Conservation (phyloP, 2,888 invertebrate species). For the Chalcosyrphus nemorum region DNA sequence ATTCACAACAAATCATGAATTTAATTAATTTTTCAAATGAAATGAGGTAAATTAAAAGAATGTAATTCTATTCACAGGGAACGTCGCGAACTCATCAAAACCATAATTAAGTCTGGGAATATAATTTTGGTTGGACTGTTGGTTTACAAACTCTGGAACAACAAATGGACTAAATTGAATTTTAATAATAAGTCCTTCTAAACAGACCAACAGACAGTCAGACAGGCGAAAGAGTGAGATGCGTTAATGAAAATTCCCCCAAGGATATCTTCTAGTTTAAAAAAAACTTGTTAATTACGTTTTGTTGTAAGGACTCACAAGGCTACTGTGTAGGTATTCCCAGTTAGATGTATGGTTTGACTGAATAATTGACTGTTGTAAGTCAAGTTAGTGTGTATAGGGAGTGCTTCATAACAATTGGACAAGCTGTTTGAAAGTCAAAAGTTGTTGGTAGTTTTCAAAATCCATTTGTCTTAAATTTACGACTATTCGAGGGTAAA, state of each 20-base stretch:
- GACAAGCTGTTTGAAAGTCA: background rate
- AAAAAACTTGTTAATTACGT: constrained; percentile 14
- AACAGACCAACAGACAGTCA: background rate
- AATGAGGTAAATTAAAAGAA: background rate
- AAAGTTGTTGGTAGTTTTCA: constrained; percentile 3
- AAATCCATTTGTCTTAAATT: constrained; percentile 27
- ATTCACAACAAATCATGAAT: constrained; percentile 8
- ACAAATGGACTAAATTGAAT: constrained; percentile 81
- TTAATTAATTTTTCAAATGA: constrained; percentile 6
- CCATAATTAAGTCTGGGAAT: constrained; percentile 78
- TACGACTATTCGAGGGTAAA: background rate
- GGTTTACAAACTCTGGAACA: constrained; percentile 80
- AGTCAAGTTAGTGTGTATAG: background rate
- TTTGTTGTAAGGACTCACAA: background rate
- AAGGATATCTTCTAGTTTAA: background rate
- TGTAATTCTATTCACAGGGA: constrained; percentile 74
- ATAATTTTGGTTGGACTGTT: constrained; percentile 79
- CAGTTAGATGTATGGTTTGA: background rate
- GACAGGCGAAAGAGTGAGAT: background rate
- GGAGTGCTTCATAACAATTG: background rate
- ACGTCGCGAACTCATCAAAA: constrained; percentile 77
- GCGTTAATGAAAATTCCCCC: background rate
- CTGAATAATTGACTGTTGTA: background rate
- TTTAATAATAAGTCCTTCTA: constrained; percentile 74
- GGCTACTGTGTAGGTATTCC: background rate